These are phyloP conservation scores for Platypus cylindrus DNA, from an alignment of 2,888 invertebrate species.

Conservation along the genomic window DNA sequence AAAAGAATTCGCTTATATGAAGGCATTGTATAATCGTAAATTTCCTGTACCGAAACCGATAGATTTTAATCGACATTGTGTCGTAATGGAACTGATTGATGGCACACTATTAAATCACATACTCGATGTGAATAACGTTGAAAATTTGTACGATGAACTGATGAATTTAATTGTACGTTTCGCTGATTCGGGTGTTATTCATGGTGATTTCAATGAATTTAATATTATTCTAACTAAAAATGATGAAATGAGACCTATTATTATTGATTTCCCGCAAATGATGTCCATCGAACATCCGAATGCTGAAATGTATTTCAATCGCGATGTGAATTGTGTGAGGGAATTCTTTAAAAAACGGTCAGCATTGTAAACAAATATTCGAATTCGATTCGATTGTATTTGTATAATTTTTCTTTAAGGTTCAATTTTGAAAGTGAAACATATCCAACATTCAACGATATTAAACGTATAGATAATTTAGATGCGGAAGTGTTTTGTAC, in stretches of 20 bases:
- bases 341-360: slow-evolving; percentile 76
- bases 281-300: slow-evolving; percentile 86
- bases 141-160: slow-evolving; percentile 76
- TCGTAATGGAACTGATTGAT: slow-evolving; percentile 77
- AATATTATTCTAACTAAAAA: slow-evolving; percentile 86
- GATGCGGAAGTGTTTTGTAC: slow-evolving; percentile 87
- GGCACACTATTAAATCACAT: slow-evolving; percentile 56
- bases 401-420: slow-evolving; percentile 5
- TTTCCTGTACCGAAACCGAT: slow-evolving; percentile 94
- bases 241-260: slow-evolving; percentile 64
- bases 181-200: slow-evolving; percentile 92
- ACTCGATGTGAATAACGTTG: slow-evolving; percentile 52
- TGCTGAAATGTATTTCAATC: slow-evolving; percentile 86
- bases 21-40: slow-evolving; percentile 74
- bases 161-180: slow-evolving; percentile 87
- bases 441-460: slow-evolving; percentile 63
- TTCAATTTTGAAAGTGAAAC: slow-evolving; percentile 80
- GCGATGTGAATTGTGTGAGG: slow-evolving; percentile 86
- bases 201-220: slow-evolving; percentile 99
- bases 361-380: background rate
- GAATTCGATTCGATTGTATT: background rate
- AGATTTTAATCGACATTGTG: slow-evolving; percentile 89
- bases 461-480: slow-evolving; percentile 63
- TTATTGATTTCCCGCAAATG: slow-evolving; percentile 99
- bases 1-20: slow-evolving; percentile 97